phyloP scores from a whole-genome alignment of 2,888 invertebrate genomes.

The Clistopyga incitator region DNA sequence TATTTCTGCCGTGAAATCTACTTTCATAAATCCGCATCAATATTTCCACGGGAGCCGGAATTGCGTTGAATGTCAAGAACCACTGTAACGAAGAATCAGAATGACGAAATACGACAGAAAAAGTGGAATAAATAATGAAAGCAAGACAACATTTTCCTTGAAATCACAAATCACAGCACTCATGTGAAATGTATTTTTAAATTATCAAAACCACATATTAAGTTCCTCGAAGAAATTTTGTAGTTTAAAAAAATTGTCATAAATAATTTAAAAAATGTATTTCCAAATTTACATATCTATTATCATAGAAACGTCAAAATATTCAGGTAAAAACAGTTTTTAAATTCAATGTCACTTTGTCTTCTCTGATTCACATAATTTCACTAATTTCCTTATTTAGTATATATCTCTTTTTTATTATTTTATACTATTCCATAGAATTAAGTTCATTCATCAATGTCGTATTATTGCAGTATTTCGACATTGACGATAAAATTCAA shows the following conservation, averaged over 20 bases:
- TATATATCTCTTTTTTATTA: too few relatives aligned
- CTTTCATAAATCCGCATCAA: constrained; percentile 11
- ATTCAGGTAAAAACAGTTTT: not conserved
- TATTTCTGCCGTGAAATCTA: constrained; percentile 39
- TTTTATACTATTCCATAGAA: not conserved
- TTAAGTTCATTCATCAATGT: not conserved
- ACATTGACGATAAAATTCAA: not conserved
- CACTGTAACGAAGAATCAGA: not conserved
- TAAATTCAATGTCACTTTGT: not conserved
- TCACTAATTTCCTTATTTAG: too few relatives aligned
- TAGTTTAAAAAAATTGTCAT: too few relatives aligned
- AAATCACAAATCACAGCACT: not conserved
- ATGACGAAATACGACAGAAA: not conserved
- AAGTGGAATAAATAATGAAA: not conserved
- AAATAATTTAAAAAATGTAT: too few relatives aligned
- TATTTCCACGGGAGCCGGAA: not conserved
- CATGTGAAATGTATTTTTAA: not conserved
- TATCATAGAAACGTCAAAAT: too few relatives aligned
- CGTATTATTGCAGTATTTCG: not conserved
- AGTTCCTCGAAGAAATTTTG: not conserved
- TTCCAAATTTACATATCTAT: too few relatives aligned
- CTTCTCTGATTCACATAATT: not conserved
- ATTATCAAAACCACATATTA: not conserved
- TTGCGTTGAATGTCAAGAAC: not conserved
- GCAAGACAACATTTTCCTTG: not conserved